These are phyloP conservation scores for Campylomormyrus numenius DNA, from an alignment of 2,113 vertebrate species.

Conservation along the genomic window DNA sequence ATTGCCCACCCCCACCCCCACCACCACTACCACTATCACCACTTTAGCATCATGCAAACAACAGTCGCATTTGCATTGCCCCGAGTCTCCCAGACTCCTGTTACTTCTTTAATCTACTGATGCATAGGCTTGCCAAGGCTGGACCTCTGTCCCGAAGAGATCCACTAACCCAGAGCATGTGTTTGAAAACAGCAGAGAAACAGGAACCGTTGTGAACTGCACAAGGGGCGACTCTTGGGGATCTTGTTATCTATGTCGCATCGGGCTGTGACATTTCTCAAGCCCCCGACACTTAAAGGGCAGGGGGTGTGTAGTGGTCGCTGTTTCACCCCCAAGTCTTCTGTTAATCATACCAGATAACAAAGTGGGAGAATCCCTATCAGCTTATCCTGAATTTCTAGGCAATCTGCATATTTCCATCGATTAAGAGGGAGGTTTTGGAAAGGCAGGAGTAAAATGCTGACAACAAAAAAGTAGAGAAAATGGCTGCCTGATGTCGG, in stretches of 20 bases:
- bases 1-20: not conserved
- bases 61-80: not conserved
- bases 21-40: not conserved
- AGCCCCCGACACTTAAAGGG: not conserved
- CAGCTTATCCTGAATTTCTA: not conserved
- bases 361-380: not conserved
- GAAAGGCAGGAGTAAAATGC: not conserved
- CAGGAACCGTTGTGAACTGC: not conserved
- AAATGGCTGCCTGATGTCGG: not conserved
- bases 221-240: not conserved
- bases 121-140: not conserved
- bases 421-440: not conserved
- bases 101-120: not conserved
- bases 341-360: not conserved
- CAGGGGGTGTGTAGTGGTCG: not conserved
- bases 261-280: not conserved
- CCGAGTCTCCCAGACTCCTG: not conserved
- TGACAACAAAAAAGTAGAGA: not conserved
- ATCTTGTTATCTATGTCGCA: not conserved
- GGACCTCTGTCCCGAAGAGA: not conserved
- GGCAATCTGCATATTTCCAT: constrained; percentile 4
- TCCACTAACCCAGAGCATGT: not conserved
- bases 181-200: not conserved
- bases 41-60: not conserved
- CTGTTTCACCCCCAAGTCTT: not conserved